Evolutionary conservation across 2,797 vertebrate genomes (phyloP).

Genomic region (Philypnodon macrostomus): DNA sequence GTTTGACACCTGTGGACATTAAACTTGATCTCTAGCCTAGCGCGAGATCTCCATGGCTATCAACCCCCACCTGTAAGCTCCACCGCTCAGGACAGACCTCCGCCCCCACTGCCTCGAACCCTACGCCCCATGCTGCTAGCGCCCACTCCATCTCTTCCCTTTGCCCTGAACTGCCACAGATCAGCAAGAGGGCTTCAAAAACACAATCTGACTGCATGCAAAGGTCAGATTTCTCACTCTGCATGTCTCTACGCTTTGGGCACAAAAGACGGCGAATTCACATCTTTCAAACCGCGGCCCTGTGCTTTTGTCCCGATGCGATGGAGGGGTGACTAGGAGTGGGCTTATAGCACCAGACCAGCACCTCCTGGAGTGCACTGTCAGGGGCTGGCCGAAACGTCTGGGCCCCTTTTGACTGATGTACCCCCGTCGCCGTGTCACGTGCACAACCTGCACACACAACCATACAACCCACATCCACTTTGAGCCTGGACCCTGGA

Average conservation of each 20-base stretch:
- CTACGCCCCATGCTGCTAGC: constrained; percentile 31
- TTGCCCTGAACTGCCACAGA: constrained; percentile 71
- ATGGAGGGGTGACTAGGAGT: constrained; percentile 71
- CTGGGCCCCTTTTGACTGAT: constrained; percentile 83
- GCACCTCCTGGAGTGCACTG: constrained; percentile 81
- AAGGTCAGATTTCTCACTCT: constrained; percentile 86
- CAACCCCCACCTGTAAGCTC: constrained; percentile 51
- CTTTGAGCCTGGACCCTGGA: constrained; percentile 70
- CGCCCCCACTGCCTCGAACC: constrained; percentile 19
- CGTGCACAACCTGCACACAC: constrained; percentile 52
- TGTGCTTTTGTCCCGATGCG: constrained; percentile 77
- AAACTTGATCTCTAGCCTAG: constrained; percentile 9
- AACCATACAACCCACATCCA: too few relatives aligned
- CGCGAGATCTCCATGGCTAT: neutral
- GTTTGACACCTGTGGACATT: neutral
- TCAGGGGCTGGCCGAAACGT: constrained; percentile 79
- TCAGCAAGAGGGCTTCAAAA: constrained; percentile 78
- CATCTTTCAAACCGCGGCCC: constrained; percentile 82
- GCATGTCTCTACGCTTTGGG: constrained; percentile 79
- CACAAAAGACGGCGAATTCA: constrained; percentile 86
- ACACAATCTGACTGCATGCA: constrained; percentile 80
- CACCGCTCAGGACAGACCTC: constrained; percentile 38
- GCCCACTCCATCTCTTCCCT: constrained; percentile 45
- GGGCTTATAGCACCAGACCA: constrained; percentile 80
- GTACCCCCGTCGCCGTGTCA: constrained; percentile 80